A percentile compares a stretch with the other conserved stretches of the same genome.
phyloP scores from a whole-genome alignment of 1,140 invertebrate species.

The Brachionus rubens region DNA sequence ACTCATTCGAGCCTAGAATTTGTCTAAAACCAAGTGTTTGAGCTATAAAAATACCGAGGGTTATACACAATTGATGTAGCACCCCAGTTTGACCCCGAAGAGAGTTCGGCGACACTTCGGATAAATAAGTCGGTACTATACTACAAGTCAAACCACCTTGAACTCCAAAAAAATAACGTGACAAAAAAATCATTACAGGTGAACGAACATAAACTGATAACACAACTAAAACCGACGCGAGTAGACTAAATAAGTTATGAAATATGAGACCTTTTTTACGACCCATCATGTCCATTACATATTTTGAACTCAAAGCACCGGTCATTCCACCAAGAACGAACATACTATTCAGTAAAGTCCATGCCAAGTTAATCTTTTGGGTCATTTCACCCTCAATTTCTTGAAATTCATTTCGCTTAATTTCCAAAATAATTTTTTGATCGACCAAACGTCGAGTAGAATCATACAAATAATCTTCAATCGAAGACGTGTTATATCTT shows the following conservation, averaged over 20 bases:
- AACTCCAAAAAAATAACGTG: constrained; percentile 37
- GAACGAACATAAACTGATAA: neutral
- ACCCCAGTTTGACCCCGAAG: constrained; percentile 77
- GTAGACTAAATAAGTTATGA: constrained; percentile 5
- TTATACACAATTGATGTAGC: constrained; percentile 80
- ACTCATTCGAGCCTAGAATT: constrained; percentile 49
- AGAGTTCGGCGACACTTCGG: constrained; percentile 78
- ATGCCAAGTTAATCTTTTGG: neutral
- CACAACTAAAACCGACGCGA: neutral
- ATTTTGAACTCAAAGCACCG: constrained; percentile 19
- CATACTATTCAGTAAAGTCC: constrained; percentile 18
- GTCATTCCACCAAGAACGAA: constrained; percentile 42
- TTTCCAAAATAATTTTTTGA: neutral
- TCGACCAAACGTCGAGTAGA: neutral
- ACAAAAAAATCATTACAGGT: neutral
- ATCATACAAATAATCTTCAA: constrained; percentile 1
- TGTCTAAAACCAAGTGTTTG: constrained; percentile 66
- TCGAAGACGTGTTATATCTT: neutral
- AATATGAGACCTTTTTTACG: constrained; percentile 7
- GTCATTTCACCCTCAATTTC: neutral
- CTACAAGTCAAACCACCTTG: constrained; percentile 62
- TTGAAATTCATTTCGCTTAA: neutral
- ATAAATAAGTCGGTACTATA: constrained; percentile 77
- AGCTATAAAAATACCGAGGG: constrained; percentile 74
- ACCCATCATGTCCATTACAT: constrained; percentile 14